Conservation (phyloP, 1,140 invertebrate species). For the Aleiodes sp. region DNA sequence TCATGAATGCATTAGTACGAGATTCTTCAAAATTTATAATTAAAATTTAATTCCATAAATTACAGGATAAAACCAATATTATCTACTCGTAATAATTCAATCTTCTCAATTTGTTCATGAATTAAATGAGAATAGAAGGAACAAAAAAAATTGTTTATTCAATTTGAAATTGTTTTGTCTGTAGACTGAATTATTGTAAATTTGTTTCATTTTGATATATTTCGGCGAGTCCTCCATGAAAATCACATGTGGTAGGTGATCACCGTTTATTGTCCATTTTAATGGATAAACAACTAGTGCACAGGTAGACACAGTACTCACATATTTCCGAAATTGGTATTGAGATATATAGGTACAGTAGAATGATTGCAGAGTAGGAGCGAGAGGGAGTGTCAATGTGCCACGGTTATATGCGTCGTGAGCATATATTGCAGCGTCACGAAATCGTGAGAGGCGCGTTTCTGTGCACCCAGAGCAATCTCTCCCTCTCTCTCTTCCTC, state of each 20-base stretch:
- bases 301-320: slow-evolving; percentile 3
- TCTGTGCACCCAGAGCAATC: slow-evolving; percentile 11
- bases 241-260: too few species aligned
- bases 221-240: too few species aligned
- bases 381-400: slow-evolving; percentile 8
- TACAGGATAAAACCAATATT: too few species aligned
- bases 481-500: slow-evolving; percentile 42
- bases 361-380: neutral
- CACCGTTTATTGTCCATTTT: slow-evolving; percentile 55
- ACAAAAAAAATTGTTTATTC: too few species aligned
- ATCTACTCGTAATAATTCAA: too few species aligned
- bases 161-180: too few species aligned
- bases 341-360: slow-evolving; percentile 11
- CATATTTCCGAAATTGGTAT: slow-evolving; percentile 40
- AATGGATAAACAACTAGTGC: slow-evolving; percentile 52
- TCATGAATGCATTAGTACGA: too few species aligned
- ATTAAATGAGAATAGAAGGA: too few species aligned
- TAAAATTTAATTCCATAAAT: too few species aligned
- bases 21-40: too few species aligned
- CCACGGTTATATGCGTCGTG: slow-evolving; percentile 1
- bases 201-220: neutral
- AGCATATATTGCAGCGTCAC: slow-evolving; percentile 44
- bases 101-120: too few species aligned
- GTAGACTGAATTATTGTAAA: neutral
- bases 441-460: slow-evolving; percentile 45